These are phyloP conservation scores for Hyperoodon ampullatus DNA, from an alignment of 2,113 vertebrate species.

Conservation along the genomic window DNA sequence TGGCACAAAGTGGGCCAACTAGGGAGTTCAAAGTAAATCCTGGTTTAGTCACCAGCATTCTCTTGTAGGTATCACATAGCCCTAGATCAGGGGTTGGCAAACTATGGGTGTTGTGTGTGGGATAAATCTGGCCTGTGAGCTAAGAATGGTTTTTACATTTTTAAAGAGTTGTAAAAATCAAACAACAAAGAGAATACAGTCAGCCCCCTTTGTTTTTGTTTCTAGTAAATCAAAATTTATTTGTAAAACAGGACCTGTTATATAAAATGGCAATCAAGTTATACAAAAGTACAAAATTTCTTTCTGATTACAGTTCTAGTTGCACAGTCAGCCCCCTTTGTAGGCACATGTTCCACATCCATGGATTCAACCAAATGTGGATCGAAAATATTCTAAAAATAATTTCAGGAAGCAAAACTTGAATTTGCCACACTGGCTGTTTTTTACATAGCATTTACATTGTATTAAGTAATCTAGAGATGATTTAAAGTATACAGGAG, in stretches of 20 bases:
- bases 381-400: neutral
- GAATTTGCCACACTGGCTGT: neutral
- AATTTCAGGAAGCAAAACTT: neutral
- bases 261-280: conserved; percentile 88
- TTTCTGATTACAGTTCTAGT: conserved; percentile 86
- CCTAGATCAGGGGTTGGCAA: neutral
- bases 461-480: too few species aligned
- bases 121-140: neutral
- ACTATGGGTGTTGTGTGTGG: neutral
- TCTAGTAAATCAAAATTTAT: conserved; percentile 86
- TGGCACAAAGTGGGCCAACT: neutral
- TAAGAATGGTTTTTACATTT: neutral
- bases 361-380: neutral
- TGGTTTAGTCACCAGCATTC: neutral
- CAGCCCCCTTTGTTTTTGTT: too few species aligned
- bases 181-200: neutral
- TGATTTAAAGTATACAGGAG: too few species aligned
- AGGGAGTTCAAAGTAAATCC: neutral
- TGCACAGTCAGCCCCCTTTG: conserved; percentile 55
- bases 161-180: neutral
- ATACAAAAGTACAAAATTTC: conserved; percentile 90
- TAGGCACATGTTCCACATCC: neutral
- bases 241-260: conserved; percentile 88
- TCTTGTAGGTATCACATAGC: neutral
- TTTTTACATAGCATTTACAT: neutral